These are phyloP conservation scores for Zosterops pallidus DNA, from an alignment of 2,113 vertebrate genomes.

Conservation along the genomic window DNA sequence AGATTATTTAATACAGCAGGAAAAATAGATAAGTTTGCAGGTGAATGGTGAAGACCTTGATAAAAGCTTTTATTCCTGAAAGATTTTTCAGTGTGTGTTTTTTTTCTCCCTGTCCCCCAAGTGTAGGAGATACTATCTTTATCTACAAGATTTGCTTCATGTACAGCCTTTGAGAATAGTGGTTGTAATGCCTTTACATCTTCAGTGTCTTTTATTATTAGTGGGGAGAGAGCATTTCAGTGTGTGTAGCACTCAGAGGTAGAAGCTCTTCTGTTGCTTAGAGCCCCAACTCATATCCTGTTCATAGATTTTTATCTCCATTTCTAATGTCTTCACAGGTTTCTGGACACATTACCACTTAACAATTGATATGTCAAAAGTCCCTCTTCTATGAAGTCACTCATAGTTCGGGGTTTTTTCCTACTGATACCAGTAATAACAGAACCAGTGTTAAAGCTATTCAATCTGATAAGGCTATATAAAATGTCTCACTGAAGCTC, in stretches of 20 bases:
- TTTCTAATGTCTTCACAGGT: not conserved
- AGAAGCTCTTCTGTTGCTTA: not conserved
- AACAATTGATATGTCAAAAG: not conserved
- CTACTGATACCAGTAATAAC: not conserved
- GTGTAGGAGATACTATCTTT: not conserved
- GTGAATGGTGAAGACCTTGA: not conserved
- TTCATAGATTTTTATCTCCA: not conserved
- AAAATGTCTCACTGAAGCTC: not conserved
- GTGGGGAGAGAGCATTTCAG: not conserved
- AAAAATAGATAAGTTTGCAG: not conserved
- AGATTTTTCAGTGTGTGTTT: not conserved
- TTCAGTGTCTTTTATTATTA: not conserved
- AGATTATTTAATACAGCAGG: not conserved
- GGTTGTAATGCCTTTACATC: not conserved
- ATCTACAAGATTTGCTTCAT: not conserved
- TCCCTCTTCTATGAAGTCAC: not conserved
- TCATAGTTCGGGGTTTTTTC: fast-evolving
- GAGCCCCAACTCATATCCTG: not conserved
- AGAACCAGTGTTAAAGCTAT: not conserved
- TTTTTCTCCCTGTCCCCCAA: not conserved
- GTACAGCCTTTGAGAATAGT: not conserved
- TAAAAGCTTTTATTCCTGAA: not conserved
- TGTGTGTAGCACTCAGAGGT: not conserved
- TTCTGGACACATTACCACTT: not conserved
- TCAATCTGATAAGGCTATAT: not conserved